phyloP scores from a whole-genome alignment of 2,113 vertebrate genomes.

The Elachura formosa region DNA sequence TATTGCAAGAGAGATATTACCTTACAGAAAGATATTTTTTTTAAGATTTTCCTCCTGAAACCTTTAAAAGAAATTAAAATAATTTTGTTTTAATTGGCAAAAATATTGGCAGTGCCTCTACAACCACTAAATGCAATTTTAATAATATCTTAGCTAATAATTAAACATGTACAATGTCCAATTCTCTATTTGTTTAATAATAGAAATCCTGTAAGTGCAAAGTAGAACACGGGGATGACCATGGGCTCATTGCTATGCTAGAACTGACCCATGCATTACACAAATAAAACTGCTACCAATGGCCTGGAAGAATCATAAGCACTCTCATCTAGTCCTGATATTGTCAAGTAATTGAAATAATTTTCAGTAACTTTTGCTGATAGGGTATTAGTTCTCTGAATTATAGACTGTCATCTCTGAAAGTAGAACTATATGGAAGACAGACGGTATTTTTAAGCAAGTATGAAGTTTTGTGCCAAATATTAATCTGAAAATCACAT shows the following conservation, averaged over 20 bases:
- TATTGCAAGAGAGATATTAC: no score
- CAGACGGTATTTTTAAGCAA: not conserved
- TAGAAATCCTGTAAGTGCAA: not conserved
- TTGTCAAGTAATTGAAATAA: not conserved
- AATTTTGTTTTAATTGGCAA: not conserved
- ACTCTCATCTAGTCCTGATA: not conserved
- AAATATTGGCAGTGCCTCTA: not conserved
- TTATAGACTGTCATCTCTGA: not conserved
- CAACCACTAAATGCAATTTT: not conserved
- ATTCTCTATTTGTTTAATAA: not conserved
- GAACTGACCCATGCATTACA: not conserved
- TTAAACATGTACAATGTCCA: not conserved
- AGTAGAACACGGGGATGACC: not conserved
- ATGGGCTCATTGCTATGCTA: not conserved
- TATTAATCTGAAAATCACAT: not conserved
- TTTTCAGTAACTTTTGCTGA: not conserved
- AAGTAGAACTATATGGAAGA: not conserved
- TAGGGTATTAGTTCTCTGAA: not conserved
- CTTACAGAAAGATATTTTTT: not conserved
- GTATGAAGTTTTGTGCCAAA: not conserved
- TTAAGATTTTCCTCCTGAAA: not conserved
- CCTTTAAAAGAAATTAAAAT: not conserved
- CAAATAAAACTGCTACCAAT: not conserved
- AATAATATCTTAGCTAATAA: not conserved
- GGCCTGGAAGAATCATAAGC: not conserved